phyloP scores from a whole-genome alignment of 2,797 vertebrate genomes.

The Gephyroberyx darwinii region DNA sequence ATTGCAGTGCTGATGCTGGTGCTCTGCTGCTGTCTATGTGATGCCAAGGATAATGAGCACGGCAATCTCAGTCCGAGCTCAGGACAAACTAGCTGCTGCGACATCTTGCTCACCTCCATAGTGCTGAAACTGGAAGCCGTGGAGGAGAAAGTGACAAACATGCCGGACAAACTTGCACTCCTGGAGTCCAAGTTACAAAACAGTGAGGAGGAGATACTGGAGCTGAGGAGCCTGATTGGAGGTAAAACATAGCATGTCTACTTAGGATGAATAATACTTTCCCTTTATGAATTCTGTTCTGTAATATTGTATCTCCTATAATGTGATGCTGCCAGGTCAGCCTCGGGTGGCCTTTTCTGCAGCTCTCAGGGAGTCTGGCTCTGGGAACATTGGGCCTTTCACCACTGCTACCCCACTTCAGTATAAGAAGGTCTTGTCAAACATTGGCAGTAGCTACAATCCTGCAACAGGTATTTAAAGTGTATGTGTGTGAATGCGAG shows the following conservation, averaged over 20 bases:
- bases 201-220: conserved; percentile 42
- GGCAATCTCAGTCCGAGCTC: background rate
- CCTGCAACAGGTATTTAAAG: conserved; percentile 61
- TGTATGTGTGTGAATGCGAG: background rate
- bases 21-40: conserved; percentile 18
- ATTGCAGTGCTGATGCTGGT: conserved; percentile 31
- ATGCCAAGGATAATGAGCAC: background rate
- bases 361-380: conserved; percentile 44
- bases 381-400: conserved; percentile 57
- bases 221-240: conserved; percentile 46
- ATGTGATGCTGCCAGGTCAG: conserved; percentile 18
- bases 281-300: background rate
- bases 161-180: conserved; percentile 40
- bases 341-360: conserved; percentile 62
- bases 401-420: conserved; percentile 31
- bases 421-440: conserved; percentile 62
- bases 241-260: conserved; percentile 25
- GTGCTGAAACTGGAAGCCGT: conserved; percentile 28
- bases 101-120: conserved; percentile 13
- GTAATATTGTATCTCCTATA: background rate
- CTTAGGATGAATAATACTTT: background rate
- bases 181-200: conserved; percentile 50
- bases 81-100: background rate
- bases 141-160: conserved; percentile 44
- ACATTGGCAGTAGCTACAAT: conserved; percentile 63